phyloP scores from a whole-genome alignment of 2,113 vertebrate species.

The Xenotilapia flavipinnis region DNA sequence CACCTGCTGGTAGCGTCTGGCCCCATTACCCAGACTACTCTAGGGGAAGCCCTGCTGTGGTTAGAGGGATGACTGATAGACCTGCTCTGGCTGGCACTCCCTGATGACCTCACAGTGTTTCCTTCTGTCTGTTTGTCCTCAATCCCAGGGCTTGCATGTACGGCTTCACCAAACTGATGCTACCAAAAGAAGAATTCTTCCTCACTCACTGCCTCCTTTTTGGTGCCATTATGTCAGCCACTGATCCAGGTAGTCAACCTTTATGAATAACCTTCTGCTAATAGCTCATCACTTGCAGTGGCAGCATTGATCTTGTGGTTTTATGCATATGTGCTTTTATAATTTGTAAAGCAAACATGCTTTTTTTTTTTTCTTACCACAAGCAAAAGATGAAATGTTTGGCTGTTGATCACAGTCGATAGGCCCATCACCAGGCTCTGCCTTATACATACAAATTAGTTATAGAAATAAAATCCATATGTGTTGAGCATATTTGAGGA shows the following conservation, averaged over 20 bases:
- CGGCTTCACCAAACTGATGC: conserved; percentile 80
- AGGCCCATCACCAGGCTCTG: neutral
- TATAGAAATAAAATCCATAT: neutral
- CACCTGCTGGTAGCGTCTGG: conserved; percentile 30
- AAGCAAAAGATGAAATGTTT: neutral
- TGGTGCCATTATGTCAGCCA: conserved; percentile 82
- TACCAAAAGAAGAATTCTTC: conserved; percentile 72
- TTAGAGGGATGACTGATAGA: conserved; percentile 30
- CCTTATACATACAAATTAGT: neutral
- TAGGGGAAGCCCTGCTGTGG: conserved; percentile 35
- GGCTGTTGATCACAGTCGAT: neutral
- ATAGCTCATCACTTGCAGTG: neutral
- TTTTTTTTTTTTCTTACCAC: neutral
- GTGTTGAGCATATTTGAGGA: neutral
- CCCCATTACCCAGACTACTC: conserved; percentile 43
- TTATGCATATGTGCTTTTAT: neutral
- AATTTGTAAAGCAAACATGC: neutral
- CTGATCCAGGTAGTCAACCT: conserved; percentile 79
- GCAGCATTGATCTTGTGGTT: neutral
- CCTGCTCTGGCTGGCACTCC: neutral
- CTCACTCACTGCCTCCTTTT: conserved; percentile 85
- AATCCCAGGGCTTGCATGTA: conserved; percentile 76
- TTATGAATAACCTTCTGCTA: neutral
- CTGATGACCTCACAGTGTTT: conserved; percentile 34
- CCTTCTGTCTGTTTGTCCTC: conserved; percentile 46